Evolutionary conservation across 2,113 vertebrate genomes (phyloP).

Genomic region (Myiagra hebetior): DNA sequence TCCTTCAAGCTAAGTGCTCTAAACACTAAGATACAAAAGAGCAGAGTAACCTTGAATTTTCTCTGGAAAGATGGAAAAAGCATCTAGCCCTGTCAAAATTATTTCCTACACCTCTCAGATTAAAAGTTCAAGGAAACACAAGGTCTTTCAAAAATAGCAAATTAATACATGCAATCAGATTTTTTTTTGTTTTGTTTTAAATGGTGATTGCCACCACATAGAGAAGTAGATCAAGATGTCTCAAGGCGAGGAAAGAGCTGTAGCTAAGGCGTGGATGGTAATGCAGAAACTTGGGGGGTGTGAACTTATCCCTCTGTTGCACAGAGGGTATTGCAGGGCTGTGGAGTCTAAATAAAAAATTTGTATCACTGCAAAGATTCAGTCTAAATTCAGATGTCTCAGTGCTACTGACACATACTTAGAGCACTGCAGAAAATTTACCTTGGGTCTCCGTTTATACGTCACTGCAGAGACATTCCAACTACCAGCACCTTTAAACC

Average conservation of each 20-base stretch:
- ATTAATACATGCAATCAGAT: not conserved
- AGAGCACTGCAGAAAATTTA: not conserved
- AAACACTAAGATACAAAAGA: not conserved
- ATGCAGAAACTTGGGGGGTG: not conserved
- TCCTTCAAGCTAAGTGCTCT: not conserved
- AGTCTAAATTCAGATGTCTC: not conserved
- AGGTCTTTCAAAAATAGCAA: not conserved
- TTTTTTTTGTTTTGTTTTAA: not conserved
- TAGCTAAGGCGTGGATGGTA: not conserved
- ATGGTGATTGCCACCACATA: no score
- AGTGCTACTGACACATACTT: not conserved
- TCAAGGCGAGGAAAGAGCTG: not conserved
- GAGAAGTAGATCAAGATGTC: not conserved
- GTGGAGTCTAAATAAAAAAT: not conserved
- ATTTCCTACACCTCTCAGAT: not conserved
- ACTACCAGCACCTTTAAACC: not conserved
- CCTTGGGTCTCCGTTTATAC: not conserved
- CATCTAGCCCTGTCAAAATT: not conserved
- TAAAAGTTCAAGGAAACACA: not conserved
- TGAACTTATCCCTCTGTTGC: rapidly evolving
- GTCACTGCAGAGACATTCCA: not conserved
- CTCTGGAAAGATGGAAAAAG: not conserved
- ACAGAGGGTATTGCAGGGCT: not conserved
- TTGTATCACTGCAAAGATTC: not conserved
- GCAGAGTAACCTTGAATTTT: not conserved